These are phyloP conservation scores for Whitmania pigra DNA, from an alignment of 1,140 invertebrate species.

Conservation along the genomic window DNA sequence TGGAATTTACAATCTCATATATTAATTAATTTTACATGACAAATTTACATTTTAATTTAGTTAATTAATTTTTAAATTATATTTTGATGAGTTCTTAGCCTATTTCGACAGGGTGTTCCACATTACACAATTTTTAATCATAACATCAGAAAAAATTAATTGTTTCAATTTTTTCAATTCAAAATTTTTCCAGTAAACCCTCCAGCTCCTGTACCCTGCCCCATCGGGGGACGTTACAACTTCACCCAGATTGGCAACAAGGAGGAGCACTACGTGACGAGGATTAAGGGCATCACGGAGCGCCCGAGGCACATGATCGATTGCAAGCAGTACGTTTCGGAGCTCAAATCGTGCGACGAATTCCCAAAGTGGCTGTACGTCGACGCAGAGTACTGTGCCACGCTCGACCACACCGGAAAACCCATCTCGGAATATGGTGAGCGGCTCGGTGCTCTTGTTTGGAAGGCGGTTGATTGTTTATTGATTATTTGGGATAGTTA, in stretches of 20 bases:
- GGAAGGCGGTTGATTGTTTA: too few species aligned
- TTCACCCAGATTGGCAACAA: constrained; percentile 78
- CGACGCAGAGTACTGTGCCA: constrained; percentile 85
- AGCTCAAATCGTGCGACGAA: constrained; percentile 61
- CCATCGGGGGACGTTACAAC: constrained; percentile 86
- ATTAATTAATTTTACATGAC: too few species aligned
- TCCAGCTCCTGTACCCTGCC: constrained; percentile 81
- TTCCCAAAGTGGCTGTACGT: constrained; percentile 84
- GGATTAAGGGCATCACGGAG: constrained; percentile 85
- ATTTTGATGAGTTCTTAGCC: too few species aligned
- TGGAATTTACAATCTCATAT: too few species aligned
- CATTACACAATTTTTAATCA: too few species aligned
- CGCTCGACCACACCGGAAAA: constrained; percentile 81
- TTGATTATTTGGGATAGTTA: too few species aligned
- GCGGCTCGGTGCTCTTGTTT: background rate
- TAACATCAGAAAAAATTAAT: too few species aligned
- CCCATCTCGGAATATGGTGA: constrained; percentile 56
- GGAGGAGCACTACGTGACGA: constrained; percentile 61
- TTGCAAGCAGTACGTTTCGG: constrained; percentile 83
- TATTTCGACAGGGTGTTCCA: too few species aligned
- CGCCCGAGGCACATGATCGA: constrained; percentile 80
- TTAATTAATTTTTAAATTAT: too few species aligned
- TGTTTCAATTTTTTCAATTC: background rate
- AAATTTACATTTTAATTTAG: too few species aligned
- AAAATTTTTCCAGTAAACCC: constrained; percentile 62